phyloP scores from a whole-genome alignment of 2,113 vertebrate genomes.

The Philantomba maxwellii region DNA sequence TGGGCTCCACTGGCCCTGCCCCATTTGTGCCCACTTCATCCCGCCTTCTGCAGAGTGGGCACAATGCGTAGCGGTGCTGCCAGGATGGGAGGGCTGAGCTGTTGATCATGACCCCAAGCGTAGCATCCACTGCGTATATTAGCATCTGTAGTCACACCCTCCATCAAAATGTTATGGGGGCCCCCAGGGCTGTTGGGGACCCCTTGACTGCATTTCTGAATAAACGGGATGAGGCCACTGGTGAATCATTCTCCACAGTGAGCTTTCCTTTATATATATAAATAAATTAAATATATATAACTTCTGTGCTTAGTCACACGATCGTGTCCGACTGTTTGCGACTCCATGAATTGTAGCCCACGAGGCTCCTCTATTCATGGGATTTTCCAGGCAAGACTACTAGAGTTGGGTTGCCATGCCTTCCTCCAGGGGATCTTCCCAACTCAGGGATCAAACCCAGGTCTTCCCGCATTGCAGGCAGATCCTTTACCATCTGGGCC shows the following conservation, averaged over 20 bases:
- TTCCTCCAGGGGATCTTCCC: neutral
- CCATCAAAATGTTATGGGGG: rapidly evolving
- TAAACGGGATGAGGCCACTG: rapidly evolving
- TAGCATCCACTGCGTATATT: rapidly evolving
- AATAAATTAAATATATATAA: neutral
- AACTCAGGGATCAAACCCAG: neutral
- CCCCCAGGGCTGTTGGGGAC: neutral
- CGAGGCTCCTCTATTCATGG: neutral
- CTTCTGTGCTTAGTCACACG: neutral
- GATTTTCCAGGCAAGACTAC: neutral
- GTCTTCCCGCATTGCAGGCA: neutral
- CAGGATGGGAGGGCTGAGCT: neutral
- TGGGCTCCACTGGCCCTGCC: neutral
- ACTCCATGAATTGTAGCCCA: neutral
- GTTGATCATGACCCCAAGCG: rapidly evolving
- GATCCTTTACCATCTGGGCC: neutral
- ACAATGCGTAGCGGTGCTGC: rapidly evolving
- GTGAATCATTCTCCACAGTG: rapidly evolving
- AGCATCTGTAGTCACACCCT: rapidly evolving
- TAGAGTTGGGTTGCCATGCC: neutral
- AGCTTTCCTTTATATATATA: neutral
- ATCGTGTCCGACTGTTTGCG: neutral
- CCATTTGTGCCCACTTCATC: rapidly evolving
- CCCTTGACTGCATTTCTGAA: neutral
- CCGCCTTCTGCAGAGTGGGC: neutral